These are phyloP conservation scores for Apostichopus leukothele DNA, from an alignment of 53 echinoderm and acorn worm species.

Conservation along the genomic window DNA sequence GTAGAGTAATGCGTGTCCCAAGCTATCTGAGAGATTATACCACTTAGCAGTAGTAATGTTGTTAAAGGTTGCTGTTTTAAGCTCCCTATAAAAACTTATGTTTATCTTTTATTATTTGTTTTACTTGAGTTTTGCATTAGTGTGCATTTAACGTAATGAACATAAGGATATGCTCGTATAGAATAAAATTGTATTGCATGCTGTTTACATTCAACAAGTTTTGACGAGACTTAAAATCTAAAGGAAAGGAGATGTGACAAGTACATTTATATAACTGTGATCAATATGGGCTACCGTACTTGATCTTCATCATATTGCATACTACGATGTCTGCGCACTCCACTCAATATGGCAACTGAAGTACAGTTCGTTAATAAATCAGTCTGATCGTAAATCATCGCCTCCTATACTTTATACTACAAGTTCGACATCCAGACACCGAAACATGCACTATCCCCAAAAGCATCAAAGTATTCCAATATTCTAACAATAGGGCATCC, in stretches of 20 bases:
- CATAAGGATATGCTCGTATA: neutral
- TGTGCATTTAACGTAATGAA: no score
- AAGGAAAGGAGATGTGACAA: conserved; percentile 22
- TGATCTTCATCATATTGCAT: neutral
- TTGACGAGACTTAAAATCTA: neutral
- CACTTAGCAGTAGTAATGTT: neutral
- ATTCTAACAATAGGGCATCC: no score
- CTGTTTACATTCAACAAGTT: neutral
- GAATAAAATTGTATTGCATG: neutral
- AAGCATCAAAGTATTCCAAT: no score
- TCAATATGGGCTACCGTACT: neutral
- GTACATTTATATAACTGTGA: neutral
- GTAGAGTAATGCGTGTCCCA: neutral
- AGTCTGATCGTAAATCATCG: no score
- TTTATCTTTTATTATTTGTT: neutral
- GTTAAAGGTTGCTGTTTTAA: neutral
- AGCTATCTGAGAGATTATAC: neutral
- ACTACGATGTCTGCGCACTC: no score
- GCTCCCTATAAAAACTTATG: neutral
- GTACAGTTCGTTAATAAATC: no score
- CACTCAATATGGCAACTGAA: no score
- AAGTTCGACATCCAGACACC: no score
- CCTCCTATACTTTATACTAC: no score
- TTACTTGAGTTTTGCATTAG: neutral
- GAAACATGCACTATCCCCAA: no score